These are phyloP conservation scores for Anisognathus igniventris DNA, from an alignment of 2,797 vertebrate genomes.

Conservation along the genomic window DNA sequence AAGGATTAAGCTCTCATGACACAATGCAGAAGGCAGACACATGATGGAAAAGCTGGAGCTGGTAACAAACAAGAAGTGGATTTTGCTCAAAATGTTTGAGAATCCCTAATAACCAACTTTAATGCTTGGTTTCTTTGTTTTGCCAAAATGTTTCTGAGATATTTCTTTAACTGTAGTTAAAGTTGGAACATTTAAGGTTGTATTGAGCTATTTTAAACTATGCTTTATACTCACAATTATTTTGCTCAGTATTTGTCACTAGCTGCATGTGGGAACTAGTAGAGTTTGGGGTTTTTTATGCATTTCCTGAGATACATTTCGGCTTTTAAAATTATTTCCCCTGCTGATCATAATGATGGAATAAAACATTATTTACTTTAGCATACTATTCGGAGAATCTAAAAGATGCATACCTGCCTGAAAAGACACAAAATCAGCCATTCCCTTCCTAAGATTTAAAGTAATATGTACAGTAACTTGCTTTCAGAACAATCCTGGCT, in stretches of 20 bases:
- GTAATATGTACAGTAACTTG: neutral
- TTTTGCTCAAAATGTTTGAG: neutral
- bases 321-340: neutral
- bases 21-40: neutral
- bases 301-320: neutral
- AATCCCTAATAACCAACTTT: neutral
- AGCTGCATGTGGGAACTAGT: neutral
- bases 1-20: neutral
- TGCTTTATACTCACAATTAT: neutral
- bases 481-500: neutral
- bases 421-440: neutral
- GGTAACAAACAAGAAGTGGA: neutral
- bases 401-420: neutral
- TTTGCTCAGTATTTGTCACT: neutral
- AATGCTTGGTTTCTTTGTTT: neutral
- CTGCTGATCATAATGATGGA: neutral
- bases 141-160: neutral
- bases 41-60: neutral
- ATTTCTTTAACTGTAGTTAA: neutral
- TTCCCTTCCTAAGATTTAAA: neutral
- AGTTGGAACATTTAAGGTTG: neutral
- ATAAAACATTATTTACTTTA: neutral
- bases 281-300: fast-evolving
- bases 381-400: neutral
- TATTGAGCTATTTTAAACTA: neutral